Evolutionary conservation across 2,888 invertebrate genomes (phyloP), one percentile per base, ranked within the genome.

Genomic region (Protula sp.): DNA sequence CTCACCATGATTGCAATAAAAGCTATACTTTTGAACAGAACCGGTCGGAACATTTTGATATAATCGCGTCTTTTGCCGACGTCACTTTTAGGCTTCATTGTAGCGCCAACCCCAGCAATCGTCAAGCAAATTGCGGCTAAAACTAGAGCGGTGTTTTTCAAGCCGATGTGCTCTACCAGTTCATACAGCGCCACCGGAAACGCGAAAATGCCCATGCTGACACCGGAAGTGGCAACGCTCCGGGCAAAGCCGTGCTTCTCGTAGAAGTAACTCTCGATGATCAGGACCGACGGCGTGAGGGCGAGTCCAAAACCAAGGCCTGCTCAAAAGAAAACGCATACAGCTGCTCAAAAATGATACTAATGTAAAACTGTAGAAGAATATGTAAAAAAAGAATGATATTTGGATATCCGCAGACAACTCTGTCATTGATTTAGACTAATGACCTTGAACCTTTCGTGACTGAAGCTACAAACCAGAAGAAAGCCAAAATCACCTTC

Each of bases 1-100:
- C 73, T 72, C 28, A 74, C 71, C 57, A 74, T 72, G 70, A 78
- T 67, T 2, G 73, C 74, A 31, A 70, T 70, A 62, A 78, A 78
- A 54, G 74, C 68, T 0, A 72, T 70, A 62, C 74, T 73, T n/a
- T 71, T 64, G 26, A 76, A 66, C 4, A 77, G 74, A 4, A 52
- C 27, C n/a, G 57, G 24, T 24, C 57, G 53, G 52, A 65, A 65
- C 24, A 65, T 65, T 50, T 60, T 64, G 22, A 63, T 47, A 3
- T 58, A 28, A 30, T 55, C 54, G 26, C 38, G 48, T 9, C 38
- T 9, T 38, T 38, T 38, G 19, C 38, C 38, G 19, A 38, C 38
- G 38, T 38, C 38, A 38, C 38, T 38, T 38, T 38, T 38, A 14
- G 38, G 38, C 38, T 38, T 38, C 38, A 38, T 38, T 9, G 19